Evolutionary conservation across 2,797 vertebrate species (phyloP).

Genomic region (Loris lydekkerianus): DNA sequence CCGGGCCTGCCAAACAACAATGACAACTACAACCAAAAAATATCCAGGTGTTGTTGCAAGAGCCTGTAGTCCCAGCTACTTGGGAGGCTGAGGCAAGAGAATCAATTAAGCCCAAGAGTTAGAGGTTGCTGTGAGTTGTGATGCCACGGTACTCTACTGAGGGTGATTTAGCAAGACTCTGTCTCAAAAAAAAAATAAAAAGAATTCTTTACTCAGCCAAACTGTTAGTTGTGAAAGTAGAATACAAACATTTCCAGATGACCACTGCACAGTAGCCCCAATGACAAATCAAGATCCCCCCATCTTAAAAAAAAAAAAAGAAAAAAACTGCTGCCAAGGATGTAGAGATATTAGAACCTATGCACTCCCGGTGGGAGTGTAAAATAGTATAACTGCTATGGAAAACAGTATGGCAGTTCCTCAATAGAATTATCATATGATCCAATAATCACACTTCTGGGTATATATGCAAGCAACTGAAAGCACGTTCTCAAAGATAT

Average conservation of each 20-base stretch:
- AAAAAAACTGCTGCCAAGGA: not conserved
- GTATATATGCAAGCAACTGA: not conserved
- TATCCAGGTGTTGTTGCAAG: no score
- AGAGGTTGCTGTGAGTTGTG: no score
- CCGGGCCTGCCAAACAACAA: no score
- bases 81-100: no score
- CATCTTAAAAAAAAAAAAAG: not conserved
- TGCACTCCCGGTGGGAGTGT: not conserved
- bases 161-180: no score
- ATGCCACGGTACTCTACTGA: no score
- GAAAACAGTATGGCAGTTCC: not conserved
- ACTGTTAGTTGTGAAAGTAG: not conserved
- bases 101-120: no score
- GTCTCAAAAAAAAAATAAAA: no score
- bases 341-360: not conserved
- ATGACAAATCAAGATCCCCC: no score
- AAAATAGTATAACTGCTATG: not conserved
- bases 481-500: not conserved
- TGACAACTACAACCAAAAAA: no score
- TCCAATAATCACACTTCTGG: not conserved
- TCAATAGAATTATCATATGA: not conserved
- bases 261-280: no score
- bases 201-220: slow-evolving; percentile 1
- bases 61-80: no score
- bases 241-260: slow-evolving; percentile 42